These are phyloP conservation scores for Halesus radiatus DNA, from an alignment of 1,140 invertebrate genomes.

Conservation along the genomic window DNA sequence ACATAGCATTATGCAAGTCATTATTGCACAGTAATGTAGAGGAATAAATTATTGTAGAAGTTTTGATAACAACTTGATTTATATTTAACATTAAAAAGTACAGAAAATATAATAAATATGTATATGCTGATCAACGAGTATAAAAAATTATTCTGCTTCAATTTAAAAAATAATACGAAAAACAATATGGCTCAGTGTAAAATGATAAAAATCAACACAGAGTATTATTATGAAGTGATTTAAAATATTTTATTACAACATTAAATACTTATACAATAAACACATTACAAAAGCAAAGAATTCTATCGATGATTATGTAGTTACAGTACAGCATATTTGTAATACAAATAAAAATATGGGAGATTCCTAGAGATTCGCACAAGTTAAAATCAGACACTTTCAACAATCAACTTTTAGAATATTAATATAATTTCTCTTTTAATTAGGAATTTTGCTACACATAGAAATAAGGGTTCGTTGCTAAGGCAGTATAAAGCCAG, in stretches of 20 bases:
- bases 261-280: constrained; percentile 19
- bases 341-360: neutral
- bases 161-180: constrained; percentile 1
- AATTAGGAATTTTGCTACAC: constrained; percentile 20
- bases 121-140: neutral
- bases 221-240: neutral
- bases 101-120: neutral
- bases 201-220: neutral
- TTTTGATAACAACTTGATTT: constrained; percentile 2
- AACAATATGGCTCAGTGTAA: neutral
- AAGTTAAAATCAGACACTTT: constrained; percentile 26
- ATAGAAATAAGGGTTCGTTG: constrained; percentile 48
- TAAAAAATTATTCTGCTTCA: constrained; percentile 1
- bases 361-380: constrained; percentile 22
- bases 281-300: constrained; percentile 35
- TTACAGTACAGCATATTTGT: constrained; percentile 10
- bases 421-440: constrained; percentile 25
- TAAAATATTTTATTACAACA: constrained; percentile 13
- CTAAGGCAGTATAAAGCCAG: constrained; percentile 56
- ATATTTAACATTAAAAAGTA: constrained; percentile 29
- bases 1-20: constrained; percentile 40
- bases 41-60: constrained; percentile 12
- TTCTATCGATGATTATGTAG: constrained; percentile 25
- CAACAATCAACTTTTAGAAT: constrained; percentile 43
- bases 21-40: constrained; percentile 40